A percentile compares a stretch with the other conserved stretches of the same genome.
Evolutionary conservation across 2,888 invertebrate species (phyloP).

Genomic region (Cotesia congregata): DNA sequence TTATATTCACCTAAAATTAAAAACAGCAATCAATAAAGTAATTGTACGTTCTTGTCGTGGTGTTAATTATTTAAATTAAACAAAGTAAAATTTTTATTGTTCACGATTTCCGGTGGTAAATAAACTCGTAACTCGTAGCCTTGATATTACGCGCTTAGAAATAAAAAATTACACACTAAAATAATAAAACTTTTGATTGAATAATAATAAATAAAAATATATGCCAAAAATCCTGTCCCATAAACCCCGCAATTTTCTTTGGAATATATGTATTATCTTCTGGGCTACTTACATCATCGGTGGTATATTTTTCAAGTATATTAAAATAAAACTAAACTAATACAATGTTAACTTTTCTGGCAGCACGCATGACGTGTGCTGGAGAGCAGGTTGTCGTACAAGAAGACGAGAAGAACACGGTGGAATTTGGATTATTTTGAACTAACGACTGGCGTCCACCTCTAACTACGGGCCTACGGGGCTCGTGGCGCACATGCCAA

Average conservation of each 20-base stretch:
- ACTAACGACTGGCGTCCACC: constrained; percentile 48
- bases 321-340: not conserved
- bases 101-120: not conserved
- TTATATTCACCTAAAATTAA: not conserved
- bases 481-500: constrained; percentile 41
- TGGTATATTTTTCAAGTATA: constrained; percentile 16
- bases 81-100: not conserved
- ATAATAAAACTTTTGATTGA: not conserved
- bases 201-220: not conserved
- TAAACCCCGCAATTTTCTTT: not conserved
- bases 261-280: not conserved
- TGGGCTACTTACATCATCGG: not conserved
- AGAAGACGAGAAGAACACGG: constrained; percentile 30
- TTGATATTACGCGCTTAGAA: not conserved
- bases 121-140: not conserved
- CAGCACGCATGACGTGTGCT: constrained; percentile 29
- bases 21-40: not conserved
- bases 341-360: constrained; percentile 9
- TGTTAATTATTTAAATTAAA: not conserved
- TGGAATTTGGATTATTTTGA: constrained; percentile 51
- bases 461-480: constrained; percentile 34
- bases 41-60: not conserved
- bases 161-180: not conserved
- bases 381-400: constrained; percentile 47
- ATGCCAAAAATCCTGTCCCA: too few species aligned